Percentiles rank a stretch among this genome's conserved stretches.
These are phyloP conservation scores for Bombus sibiricus DNA, from an alignment of 1,140 invertebrate species.

Conservation along the genomic window DNA sequence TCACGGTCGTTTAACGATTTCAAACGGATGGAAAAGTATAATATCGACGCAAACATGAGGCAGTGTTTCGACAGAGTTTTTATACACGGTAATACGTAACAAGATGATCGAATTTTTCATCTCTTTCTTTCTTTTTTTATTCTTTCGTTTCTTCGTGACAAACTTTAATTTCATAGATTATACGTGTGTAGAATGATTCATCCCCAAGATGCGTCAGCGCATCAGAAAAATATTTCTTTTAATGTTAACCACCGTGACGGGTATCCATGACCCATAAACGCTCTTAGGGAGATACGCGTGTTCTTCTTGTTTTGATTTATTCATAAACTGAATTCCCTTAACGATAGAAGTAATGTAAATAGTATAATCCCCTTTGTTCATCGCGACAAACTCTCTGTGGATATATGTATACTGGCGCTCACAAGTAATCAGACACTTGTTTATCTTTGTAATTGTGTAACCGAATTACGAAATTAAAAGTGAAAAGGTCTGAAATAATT, in stretches of 20 bases:
- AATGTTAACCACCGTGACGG: slow-evolving; percentile 38
- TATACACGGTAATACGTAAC: slow-evolving; percentile 58
- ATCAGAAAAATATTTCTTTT: slow-evolving; percentile 21
- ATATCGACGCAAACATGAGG: slow-evolving; percentile 47
- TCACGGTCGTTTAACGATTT: neutral
- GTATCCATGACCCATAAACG: slow-evolving; percentile 42
- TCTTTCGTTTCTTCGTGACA: neutral
- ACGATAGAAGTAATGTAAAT: neutral
- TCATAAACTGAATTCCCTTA: neutral
- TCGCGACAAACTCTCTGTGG: neutral
- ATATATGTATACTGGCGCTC: too few relatives aligned
- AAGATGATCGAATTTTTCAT: neutral
- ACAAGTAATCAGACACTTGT: too few relatives aligned
- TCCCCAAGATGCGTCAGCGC: slow-evolving; percentile 29
- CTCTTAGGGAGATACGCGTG: neutral
- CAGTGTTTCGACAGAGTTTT: slow-evolving; percentile 55
- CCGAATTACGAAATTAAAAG: too few relatives aligned
- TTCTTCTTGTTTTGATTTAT: neutral
- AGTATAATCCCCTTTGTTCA: neutral
- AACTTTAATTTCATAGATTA: slow-evolving; percentile 6
- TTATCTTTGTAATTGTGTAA: too few relatives aligned
- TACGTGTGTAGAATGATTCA: slow-evolving; percentile 13
- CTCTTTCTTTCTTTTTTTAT: too few relatives aligned
- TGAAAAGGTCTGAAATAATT: too few relatives aligned
- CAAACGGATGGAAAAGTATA: slow-evolving; percentile 19